Conservation (phyloP, 2,797 vertebrate species). For the Semotilus atromaculatus region DNA sequence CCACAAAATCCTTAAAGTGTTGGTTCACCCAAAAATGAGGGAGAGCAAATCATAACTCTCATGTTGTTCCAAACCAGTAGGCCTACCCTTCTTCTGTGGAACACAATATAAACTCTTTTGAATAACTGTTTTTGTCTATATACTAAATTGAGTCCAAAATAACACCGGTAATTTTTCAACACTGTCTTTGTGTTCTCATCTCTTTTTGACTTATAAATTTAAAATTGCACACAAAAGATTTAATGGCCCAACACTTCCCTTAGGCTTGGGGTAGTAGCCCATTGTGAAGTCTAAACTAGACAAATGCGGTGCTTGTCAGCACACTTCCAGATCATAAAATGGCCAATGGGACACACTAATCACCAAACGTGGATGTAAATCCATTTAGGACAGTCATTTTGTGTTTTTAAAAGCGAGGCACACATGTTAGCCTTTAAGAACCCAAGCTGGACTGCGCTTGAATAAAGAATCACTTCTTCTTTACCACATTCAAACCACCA, state of each 20-base stretch:
- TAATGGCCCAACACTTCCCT: not conserved
- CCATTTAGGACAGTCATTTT: not conserved
- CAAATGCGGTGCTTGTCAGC: not conserved
- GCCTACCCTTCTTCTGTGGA: not conserved
- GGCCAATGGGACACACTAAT: not conserved
- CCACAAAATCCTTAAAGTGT: not conserved
- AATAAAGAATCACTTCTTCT: slow-evolving; percentile 13
- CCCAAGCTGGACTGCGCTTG: not conserved
- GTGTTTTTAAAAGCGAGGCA: not conserved
- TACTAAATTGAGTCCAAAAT: not conserved
- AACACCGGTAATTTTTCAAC: not conserved
- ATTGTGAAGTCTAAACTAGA: not conserved
- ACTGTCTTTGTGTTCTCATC: too few relatives aligned
- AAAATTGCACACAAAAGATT: not conserved
- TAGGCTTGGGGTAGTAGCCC: not conserved
- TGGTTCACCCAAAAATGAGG: not conserved
- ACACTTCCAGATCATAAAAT: not conserved
- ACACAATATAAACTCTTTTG: not conserved
- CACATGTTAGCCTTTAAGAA: not conserved
- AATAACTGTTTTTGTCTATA: not conserved
- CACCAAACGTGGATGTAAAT: not conserved
- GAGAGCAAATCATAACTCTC: not conserved
- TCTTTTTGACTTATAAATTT: not conserved
- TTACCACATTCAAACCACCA: slow-evolving; percentile 7
- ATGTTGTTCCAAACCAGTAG: not conserved